Percentiles rank a stretch among this genome's conserved stretches.
Conservation (phyloP, 2,113 vertebrate species). For the Forbesichthys papilliferus region DNA sequence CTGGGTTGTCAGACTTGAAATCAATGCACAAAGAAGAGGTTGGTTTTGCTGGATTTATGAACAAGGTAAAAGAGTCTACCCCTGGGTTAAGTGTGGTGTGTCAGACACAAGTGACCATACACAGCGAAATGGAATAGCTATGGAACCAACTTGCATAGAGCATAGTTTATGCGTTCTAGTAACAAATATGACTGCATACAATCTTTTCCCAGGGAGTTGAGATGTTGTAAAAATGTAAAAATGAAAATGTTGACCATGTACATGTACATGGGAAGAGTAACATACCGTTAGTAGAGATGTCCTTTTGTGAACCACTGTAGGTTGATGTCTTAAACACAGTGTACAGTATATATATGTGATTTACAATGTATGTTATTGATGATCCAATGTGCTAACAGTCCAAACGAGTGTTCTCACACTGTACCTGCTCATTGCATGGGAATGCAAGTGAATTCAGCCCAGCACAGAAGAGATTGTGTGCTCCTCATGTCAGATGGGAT, state of each 20-base stretch:
- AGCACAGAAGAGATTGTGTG: slow-evolving; percentile 25
- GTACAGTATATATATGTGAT: slow-evolving; percentile 1
- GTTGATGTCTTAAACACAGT: not conserved
- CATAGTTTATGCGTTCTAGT: too few relatives aligned
- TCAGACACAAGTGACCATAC: not conserved
- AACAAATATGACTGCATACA: too few relatives aligned
- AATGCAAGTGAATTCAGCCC: slow-evolving; percentile 24
- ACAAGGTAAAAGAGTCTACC: not conserved
- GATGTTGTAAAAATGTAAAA: too few relatives aligned
- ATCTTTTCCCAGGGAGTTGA: too few relatives aligned
- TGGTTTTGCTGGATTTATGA: slow-evolving; percentile 6
- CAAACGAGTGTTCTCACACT: slow-evolving; percentile 28
- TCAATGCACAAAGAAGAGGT: slow-evolving; percentile 39
- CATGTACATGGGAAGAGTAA: too few relatives aligned
- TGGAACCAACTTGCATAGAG: too few relatives aligned
- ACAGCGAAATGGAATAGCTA: not conserved
- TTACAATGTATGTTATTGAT: slow-evolving; percentile 35
- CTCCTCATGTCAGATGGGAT: slow-evolving; percentile 34
- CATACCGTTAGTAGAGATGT: too few relatives aligned
- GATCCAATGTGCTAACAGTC: slow-evolving; percentile 26
- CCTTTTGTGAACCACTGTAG: too few relatives aligned
- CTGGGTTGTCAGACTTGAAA: slow-evolving; percentile 38
- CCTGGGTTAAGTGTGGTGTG: too few relatives aligned
- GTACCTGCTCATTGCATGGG: slow-evolving; percentile 35
- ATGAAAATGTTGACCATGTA: too few relatives aligned